Evolutionary conservation across 2,113 vertebrate genomes (phyloP).

Genomic region (Cavia aperea): DNA sequence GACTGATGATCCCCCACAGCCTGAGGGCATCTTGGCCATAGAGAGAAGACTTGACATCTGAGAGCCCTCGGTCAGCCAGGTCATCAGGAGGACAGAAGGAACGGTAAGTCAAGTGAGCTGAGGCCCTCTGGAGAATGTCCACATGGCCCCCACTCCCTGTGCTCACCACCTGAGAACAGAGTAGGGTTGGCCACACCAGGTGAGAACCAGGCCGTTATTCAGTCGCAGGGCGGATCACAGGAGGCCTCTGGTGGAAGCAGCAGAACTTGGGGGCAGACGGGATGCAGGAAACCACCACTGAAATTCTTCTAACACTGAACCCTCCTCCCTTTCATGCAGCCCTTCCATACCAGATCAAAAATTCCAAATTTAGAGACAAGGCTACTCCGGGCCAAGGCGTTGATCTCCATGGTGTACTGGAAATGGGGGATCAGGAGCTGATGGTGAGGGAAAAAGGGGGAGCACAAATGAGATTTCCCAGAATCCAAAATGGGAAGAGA

Average conservation of each 20-base stretch:
- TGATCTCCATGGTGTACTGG: conserved; percentile 57
- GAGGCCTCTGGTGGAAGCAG: neutral
- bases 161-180: neutral
- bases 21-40: conserved; percentile 39
- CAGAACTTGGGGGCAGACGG: no score
- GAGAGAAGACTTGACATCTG: conserved; percentile 36
- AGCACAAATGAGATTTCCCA: neutral
- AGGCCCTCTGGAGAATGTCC: conserved; percentile 30
- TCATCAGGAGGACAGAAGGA: conserved; percentile 47
- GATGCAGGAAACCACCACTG: no score
- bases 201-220: neutral
- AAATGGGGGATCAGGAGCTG: conserved; percentile 58
- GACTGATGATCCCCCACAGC: conserved; percentile 43
- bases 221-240: neutral
- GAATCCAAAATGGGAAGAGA: neutral
- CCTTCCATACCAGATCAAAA: conserved; percentile 54
- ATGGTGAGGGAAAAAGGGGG: neutral
- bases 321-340: neutral
- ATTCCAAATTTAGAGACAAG: conserved; percentile 59
- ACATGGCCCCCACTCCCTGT: conserved; percentile 31
- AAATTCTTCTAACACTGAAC: neutral
- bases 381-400: conserved; percentile 1
- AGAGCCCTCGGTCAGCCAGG: conserved; percentile 27
- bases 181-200: neutral
- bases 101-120: neutral